These are phyloP conservation scores for Lutraria lutraria DNA, from an alignment of 2,888 invertebrate species.

Conservation along the genomic window DNA sequence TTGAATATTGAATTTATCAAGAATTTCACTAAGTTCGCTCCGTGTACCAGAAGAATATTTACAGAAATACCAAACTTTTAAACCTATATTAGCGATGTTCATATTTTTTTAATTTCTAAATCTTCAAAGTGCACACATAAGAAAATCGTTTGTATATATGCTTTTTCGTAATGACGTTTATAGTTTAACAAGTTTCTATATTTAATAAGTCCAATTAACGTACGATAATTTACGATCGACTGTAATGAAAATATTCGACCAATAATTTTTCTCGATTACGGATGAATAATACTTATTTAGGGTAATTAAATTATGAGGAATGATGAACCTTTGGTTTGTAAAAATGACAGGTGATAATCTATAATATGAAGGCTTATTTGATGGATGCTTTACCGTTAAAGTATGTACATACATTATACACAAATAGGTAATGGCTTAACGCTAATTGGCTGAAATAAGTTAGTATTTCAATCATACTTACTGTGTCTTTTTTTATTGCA, in stretches of 20 bases:
- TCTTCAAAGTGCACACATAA: background rate
- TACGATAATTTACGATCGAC: background rate
- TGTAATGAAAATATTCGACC: background rate
- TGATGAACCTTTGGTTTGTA: slow-evolving; percentile 1
- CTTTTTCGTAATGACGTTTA: background rate
- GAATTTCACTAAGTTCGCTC: background rate
- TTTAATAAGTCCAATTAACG: background rate
- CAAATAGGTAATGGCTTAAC: background rate
- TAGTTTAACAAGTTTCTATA: background rate
- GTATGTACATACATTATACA: background rate
- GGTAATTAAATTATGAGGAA: background rate
- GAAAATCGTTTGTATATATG: background rate
- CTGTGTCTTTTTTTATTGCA: too few species aligned
- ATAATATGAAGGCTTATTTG: background rate
- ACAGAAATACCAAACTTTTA: background rate
- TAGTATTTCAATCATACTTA: too few species aligned
- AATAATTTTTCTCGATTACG: background rate
- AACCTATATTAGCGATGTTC: background rate
- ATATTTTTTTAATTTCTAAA: background rate
- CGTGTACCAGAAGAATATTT: background rate
- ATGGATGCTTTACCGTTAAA: background rate
- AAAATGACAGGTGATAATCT: slow-evolving; percentile 9
- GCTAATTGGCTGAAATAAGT: too few species aligned
- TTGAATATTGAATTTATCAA: too few species aligned
- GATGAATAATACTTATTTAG: background rate